These are phyloP conservation scores for Rotaria socialis DNA, from an alignment of 2,888 invertebrate species.

Conservation along the genomic window DNA sequence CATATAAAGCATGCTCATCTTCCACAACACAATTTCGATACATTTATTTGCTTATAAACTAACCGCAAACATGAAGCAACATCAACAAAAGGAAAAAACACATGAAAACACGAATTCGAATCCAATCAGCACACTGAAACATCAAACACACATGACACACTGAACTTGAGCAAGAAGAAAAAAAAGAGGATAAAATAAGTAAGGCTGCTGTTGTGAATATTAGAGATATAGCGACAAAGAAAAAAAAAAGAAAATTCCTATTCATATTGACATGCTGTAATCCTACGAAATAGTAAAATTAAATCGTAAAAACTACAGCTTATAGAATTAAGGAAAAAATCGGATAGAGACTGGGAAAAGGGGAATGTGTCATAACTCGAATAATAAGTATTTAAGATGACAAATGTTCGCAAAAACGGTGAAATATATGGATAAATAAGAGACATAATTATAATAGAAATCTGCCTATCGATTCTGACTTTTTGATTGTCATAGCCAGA, in stretches of 20 bases:
- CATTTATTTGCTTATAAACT: constrained; percentile 23
- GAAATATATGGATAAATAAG: background rate
- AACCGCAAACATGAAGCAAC: constrained; percentile 16
- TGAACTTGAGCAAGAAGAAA: background rate
- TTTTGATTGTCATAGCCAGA: constrained; percentile 8
- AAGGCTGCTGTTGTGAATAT: background rate
- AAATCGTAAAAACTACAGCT: constrained; percentile 9
- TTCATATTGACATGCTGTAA: background rate
- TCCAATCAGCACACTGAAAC: background rate
- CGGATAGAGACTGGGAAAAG: too few relatives aligned
- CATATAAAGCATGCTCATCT: background rate
- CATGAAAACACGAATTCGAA: background rate
- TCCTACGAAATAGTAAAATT: constrained; percentile 1
- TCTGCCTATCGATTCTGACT: background rate
- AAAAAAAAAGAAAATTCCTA: background rate
- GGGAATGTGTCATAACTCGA: constrained; percentile 1
- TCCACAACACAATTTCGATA: constrained; percentile 9
- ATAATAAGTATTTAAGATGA: background rate
- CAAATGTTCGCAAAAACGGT: background rate
- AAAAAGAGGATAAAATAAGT: background rate
- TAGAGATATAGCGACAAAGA: background rate
- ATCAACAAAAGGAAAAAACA: background rate
- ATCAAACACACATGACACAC: background rate
- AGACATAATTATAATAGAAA: background rate
- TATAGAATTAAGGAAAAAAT: background rate